These are phyloP conservation scores for Isurus oxyrinchus DNA, from an alignment of 2,113 vertebrate genomes.

Conservation along the genomic window DNA sequence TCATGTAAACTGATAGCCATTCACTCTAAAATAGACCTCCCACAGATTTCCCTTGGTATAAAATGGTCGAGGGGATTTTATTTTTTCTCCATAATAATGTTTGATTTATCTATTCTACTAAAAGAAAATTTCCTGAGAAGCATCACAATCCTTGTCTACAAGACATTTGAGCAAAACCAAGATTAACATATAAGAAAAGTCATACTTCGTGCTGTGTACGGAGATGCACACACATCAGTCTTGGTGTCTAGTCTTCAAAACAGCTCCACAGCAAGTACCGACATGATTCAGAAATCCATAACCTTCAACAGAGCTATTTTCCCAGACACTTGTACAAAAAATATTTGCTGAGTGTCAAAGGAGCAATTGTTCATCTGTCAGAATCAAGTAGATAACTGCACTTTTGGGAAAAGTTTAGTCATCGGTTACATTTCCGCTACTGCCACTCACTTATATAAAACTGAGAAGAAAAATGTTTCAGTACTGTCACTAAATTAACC, in stretches of 20 bases:
- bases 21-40: neutral
- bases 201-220: too few relatives aligned
- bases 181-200: neutral
- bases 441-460: neutral
- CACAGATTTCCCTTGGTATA: neutral
- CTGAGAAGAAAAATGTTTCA: neutral
- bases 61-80: neutral
- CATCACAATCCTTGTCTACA: neutral
- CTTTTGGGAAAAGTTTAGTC: neutral
- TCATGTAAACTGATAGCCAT: neutral
- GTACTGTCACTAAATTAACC: neutral
- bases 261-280: neutral
- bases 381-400: neutral
- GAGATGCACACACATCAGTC: neutral
- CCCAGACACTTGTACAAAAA: neutral
- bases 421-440: neutral
- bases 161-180: neutral
- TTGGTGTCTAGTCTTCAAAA: neutral
- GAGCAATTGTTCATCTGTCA: neutral
- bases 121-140: neutral
- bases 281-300: slow-evolving; percentile 7
- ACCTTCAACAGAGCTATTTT: neutral
- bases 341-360: slow-evolving; percentile 10
- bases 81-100: neutral
- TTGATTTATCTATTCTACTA: neutral